Base-by-base conservation (phyloP, 2,797 vertebrate species). In the Syngnathus acus region DNA sequence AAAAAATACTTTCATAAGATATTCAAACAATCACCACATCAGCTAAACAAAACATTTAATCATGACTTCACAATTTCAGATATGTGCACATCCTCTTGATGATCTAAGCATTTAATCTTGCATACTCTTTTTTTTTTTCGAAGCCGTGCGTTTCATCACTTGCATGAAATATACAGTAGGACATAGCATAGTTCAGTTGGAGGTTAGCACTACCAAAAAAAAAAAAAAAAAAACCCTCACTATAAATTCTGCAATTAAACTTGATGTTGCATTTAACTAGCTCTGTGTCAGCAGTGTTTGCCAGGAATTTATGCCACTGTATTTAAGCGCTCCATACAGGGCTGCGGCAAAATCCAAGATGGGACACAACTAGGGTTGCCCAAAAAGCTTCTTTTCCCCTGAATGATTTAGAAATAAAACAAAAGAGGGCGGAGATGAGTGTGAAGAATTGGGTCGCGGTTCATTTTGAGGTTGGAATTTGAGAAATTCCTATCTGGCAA, bases 391-490 rank as follows among this genome's bases (percentile, higher is more conserved):
- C 13, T 38, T 5, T n/a, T 32, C 26, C 26, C 39, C 4, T 43
- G 32, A 21, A 17, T 64, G 11, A 64, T 16, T 1, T 51, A 19
- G 48, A 63, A 63, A 45, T 37, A 16, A 63, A 32, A 19, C 11
- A 26, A 55, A 16, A 5, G 54, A 14, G 50, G 26, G 11, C 17
- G 9, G 64, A 55, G 6, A 40, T 7, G 53, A 65, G 17, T 14
- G 54, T 55, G 50, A 65, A 8, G 8, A 65, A 65, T 26, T 57
- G 55, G 42, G 5, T 11, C 39, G 6, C 65, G 72, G 93, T 84
- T 86, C 78, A 86, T 89, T 79, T 81, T 89, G 82, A 77, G 84
- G 78, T 88, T 81, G 65, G 70, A 84, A 79, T 80, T 17, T 78
- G 79, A 78, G 83, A 83, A 85, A 64, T 89, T 69, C 82, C 78